Base-by-base conservation (phyloP, 1,140 invertebrate genomes). In the Phocides pigmalion region DNA sequence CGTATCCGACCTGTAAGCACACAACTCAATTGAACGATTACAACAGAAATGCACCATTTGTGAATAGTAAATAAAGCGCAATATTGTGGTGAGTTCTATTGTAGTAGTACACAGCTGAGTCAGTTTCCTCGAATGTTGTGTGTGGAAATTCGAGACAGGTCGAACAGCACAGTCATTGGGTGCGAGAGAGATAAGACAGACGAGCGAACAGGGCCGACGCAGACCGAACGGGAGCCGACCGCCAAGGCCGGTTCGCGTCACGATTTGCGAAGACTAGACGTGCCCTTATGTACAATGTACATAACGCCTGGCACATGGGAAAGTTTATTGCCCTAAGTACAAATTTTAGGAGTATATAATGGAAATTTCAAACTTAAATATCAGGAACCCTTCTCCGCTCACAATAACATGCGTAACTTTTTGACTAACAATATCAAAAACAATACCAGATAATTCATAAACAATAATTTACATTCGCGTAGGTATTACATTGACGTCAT, bases 161-260 rank as follows among this genome's bases (percentile, higher is more conserved):
- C 51, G 78, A 81, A 70, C 56, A 75, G 74, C 66, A 62, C 68
- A 77, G 67, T 73, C 78, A 81, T 83, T 83, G 73, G 64, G 86
- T 81, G 79, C 53, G 79, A 90, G 63, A 79, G 77, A 71, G 84
- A 90, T 25, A 66, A 51, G 42, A 53, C 47, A 44, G 61, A 35
- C 32, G 50, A 58, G 59, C 79, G 80, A 83, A 44, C 39, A 62
- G 15, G 49, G 50, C 49, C 85, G 81, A 80, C 14, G 62, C 20
- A 56, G 25, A 22, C 74, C 84, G 83, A 85, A 49, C 54, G 70
- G 69, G 64, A 47, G 41, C 71, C 83, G 80, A 86, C 64, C 68
- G 70, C 79, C 84, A 90, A 90, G 87, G 85, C 82, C 85, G 81
- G 72, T 70, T 72, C 73, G 75, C 79, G 87, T 86, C 84, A 88